phyloP scores from a whole-genome alignment of 1,140 invertebrate genomes.

The Macrostomum lignano region DNA sequence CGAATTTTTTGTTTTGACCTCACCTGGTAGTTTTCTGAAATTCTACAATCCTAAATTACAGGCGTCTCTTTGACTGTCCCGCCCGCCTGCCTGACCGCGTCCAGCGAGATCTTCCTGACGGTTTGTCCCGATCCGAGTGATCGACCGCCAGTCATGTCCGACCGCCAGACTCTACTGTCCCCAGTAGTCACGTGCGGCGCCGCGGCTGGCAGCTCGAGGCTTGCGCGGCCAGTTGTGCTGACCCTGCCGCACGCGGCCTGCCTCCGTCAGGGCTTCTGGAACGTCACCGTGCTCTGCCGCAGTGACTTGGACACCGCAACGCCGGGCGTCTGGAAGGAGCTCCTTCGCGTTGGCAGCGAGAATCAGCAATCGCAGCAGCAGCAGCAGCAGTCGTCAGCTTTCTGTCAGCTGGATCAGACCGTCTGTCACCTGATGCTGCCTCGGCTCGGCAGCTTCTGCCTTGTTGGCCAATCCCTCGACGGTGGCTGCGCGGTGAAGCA shows the following conservation, averaged over 20 bases:
- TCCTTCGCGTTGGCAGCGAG: no score
- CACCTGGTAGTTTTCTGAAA: no score
- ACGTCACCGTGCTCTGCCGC: conserved; percentile 12
- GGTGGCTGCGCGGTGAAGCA: conserved; percentile 41
- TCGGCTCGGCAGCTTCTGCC: conserved; percentile 50
- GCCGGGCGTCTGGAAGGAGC: no score
- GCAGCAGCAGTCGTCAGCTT: no score
- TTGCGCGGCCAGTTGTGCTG: conserved; percentile 61
- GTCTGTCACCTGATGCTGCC: conserved; percentile 17
- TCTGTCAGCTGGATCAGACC: no score
- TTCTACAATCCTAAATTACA: not conserved
- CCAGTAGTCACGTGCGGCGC: conserved; percentile 55
- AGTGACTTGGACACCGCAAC: no score
- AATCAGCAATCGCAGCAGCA: no score
- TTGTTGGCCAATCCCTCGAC: conserved; percentile 46
- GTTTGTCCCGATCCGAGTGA: no score
- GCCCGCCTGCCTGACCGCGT: not conserved
- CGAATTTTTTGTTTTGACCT: no score
- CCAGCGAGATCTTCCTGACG: conserved; percentile 1
- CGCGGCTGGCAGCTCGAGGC: conserved; percentile 42
- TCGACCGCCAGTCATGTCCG: no score
- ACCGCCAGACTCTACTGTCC: conserved; percentile 55
- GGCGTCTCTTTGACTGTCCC: conserved; percentile 2
- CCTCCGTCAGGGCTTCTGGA: conserved; percentile 38
- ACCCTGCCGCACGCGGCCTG: conserved; percentile 68